Evolutionary conservation across 1,140 invertebrate species (phyloP).

Genomic region (Phymorhynchus buccinoides): DNA sequence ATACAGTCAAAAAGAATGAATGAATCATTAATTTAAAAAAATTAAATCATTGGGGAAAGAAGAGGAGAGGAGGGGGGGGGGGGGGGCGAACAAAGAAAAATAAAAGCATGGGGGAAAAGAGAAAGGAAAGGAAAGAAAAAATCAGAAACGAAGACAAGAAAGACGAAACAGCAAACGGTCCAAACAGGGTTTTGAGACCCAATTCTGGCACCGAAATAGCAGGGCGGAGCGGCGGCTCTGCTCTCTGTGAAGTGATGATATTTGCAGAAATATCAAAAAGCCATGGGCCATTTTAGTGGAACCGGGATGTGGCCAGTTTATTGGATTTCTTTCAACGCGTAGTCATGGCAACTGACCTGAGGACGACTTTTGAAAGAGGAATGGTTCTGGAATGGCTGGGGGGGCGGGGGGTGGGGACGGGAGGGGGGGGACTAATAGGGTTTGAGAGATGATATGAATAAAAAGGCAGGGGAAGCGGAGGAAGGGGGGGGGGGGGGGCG

Average conservation of each 20-base stretch:
- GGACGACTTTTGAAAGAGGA: neutral
- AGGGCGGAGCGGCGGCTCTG: neutral
- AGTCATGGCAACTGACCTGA: constrained; percentile 39
- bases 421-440: neutral
- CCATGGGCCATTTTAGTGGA: constrained; percentile 33
- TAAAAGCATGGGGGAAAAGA: neutral
- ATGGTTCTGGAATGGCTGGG: neutral
- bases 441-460: too few relatives aligned
- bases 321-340: constrained; percentile 37
- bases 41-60: too few relatives aligned
- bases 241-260: constrained; percentile 34
- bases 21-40: too few relatives aligned
- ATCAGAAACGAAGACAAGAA: neutral
- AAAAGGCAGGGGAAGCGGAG: neutral
- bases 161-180: neutral
- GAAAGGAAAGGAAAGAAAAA: neutral
- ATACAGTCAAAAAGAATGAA: too few relatives aligned
- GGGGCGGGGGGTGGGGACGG: neutral
- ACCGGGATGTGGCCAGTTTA: constrained; percentile 36
- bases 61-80: neutral
- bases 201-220: neutral
- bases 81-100: neutral
- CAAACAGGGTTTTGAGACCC: neutral
- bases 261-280: constrained; percentile 41
- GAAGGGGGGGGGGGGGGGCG: neutral